These are phyloP conservation scores for Prorops nasuta DNA, from an alignment of 1,140 invertebrate genomes.

Conservation along the genomic window DNA sequence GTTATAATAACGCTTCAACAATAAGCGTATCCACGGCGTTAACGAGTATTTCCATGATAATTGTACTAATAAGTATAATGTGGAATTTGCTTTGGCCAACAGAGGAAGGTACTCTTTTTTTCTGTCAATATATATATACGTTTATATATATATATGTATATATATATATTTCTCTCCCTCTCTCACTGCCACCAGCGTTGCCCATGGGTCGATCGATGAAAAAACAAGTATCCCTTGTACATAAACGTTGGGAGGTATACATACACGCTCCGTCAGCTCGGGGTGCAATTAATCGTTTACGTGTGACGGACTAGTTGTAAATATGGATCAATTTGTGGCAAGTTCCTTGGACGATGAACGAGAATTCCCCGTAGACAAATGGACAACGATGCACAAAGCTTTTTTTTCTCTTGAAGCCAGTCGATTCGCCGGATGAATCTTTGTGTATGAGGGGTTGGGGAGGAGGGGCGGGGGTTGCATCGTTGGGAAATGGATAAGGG, in stretches of 20 bases:
- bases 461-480: no score
- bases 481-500: no score
- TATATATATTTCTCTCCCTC: no score
- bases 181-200: background rate
- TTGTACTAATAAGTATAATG: no score
- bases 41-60: conserved; percentile 19
- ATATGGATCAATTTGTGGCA: conserved; percentile 12
- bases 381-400: conserved; percentile 25
- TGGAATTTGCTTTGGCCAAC: no score
- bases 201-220: conserved; percentile 18
- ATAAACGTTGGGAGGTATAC: conserved; percentile 5
- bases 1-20: conserved; percentile 19
- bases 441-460: conserved; percentile 2
- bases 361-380: conserved; percentile 18
- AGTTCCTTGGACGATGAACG: conserved; percentile 8
- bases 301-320: conserved; percentile 20
- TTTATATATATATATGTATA: no score
- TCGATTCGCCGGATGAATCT: conserved; percentile 1
- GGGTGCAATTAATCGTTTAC: background rate
- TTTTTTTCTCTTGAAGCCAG: no score
- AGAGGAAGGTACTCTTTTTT: no score
- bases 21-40: conserved; percentile 15
- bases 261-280: background rate
- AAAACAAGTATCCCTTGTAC: no score
- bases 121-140: no score